A percentile compares a stretch with the other conserved stretches of the same genome.
Conservation (phyloP, 1,140 invertebrate genomes). For the Drosophila truncata region DNA sequence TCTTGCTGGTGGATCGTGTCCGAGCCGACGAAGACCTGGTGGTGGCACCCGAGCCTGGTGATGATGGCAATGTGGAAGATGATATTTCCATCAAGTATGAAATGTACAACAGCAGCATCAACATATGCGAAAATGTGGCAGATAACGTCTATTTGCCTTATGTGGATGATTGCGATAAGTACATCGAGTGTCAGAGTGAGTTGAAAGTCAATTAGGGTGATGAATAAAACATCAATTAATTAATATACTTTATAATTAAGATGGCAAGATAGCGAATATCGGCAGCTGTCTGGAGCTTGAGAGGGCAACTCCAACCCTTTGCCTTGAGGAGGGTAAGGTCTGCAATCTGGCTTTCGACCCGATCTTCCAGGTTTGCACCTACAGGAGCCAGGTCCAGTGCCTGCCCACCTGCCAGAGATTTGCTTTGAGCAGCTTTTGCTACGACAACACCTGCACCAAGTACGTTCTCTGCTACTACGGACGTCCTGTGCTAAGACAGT, state of each 20-base stretch:
- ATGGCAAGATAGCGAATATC: not conserved
- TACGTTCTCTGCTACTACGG: constrained; percentile 67
- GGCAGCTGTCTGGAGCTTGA: constrained; percentile 25
- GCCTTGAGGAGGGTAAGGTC: not conserved
- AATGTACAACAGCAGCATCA: constrained; percentile 36
- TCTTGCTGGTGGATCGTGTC: constrained; percentile 7
- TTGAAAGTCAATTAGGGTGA: not conserved
- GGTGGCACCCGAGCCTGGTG: constrained; percentile 41
- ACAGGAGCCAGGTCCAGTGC: not conserved
- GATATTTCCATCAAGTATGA: constrained; percentile 11
- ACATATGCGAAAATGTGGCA: constrained; percentile 55
- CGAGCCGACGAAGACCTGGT: constrained; percentile 20
- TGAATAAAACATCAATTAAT: not conserved
- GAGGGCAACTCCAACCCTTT: constrained; percentile 1
- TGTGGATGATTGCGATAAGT: constrained; percentile 44
- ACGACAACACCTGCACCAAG: constrained; percentile 68
- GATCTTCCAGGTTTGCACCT: constrained; percentile 37
- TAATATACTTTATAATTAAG: not conserved
- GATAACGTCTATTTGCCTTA: constrained; percentile 43
- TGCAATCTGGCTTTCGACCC: constrained; percentile 50
- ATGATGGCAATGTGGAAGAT: not conserved
- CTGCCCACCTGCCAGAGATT: constrained; percentile 23
- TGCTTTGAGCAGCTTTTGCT: constrained; percentile 58
- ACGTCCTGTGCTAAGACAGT: constrained; percentile 51
- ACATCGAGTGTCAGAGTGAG: constrained; percentile 44